Base-by-base conservation (phyloP, 1,140 invertebrate species). In the Zaprionus davidi region DNA sequence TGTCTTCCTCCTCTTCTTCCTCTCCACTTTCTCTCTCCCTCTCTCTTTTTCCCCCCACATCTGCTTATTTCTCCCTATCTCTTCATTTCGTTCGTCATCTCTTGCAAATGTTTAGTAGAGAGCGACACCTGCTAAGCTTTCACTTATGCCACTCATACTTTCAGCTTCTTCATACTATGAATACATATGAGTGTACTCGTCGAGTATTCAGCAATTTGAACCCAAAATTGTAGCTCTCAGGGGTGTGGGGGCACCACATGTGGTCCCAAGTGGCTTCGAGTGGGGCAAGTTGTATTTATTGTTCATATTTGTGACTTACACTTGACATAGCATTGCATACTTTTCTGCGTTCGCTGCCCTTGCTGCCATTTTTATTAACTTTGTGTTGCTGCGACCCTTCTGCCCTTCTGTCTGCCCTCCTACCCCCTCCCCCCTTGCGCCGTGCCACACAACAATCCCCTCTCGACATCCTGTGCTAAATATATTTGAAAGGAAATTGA, bases 401-500 rank as follows among this genome's bases (percentile, higher is more conserved):
- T 31, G 31, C 41, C 41, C n/a, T 13, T 0, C 41, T 17, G 0
- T 7, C 41, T 20, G 20, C 20, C 20, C 20, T 20, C 20, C 20
- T 20, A 20, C 20, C 20, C 1, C 1, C 20, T 1, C 22, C n/a
- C 41, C 46, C 28, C 58, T n/a, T 5, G 3, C 4, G 7, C 36
- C 17, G n/a, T 11, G 41, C 7, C 41, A n/a, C 41, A 46, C 6
- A 46, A 46, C 41, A 46, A 46, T 28, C 12, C 38, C 13, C 22
- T 28, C 55, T 65, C 26, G 7, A 70, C 65, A 79, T 82, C 76
- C 82, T 86, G 82, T 53, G 76, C 82, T 86, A 86, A 86, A 86
- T 82, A 82, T 86, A 86, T 86, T 86, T 79, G 71, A 86, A 77
- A 79, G 82, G 72, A 86, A 86, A 86, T 86, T 86, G 82, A 86